Evolutionary conservation across 2,888 invertebrate species (phyloP), one percentile per base, ranked within the genome.

Genomic region (Psylliodes chrysocephalus): DNA sequence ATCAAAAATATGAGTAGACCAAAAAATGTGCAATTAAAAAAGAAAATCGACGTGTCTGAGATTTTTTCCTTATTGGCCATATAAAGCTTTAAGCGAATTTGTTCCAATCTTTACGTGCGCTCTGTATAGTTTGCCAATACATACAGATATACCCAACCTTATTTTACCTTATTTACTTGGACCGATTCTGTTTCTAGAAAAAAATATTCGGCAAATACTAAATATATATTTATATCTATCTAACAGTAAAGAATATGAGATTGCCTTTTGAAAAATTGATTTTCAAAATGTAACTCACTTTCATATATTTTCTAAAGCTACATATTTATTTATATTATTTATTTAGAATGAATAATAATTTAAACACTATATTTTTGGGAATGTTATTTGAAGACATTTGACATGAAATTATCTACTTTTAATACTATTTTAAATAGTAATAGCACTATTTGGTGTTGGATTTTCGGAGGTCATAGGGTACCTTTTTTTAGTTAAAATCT

Each of bases 151-250:
- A n/a, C n/a, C n/a, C n/a, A n/a, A n/a, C n/a, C n/a, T n/a, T n/a
- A n/a, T n/a, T n/a, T n/a, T n/a, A n/a, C n/a, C n/a, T n/a, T n/a
- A n/a, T n/a, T n/a, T n/a, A n/a, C n/a, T n/a, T n/a, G n/a, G n/a
- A n/a, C n/a, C n/a, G n/a, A n/a, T n/a, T n/a, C 4, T 12, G 4
- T 28, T 12, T 19, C n/a, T 19, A 17, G 17, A 47, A 47, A 10
- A 47, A 25, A 47, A 25, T 47, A 25, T 25, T 19, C 14, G n/a
- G 25, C 22, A 12, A 47, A 22, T 25, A 22, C 28, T 49, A 49
- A 49, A 49, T 49, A 49, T 46, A 18, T 42, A 47, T 47, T 10
- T 25, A n/a, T 25, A 25, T 49, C 49, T 49, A 49, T 25, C 49
- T 49, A 49, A 49, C 49, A 49, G 28, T 49, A 25, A 49, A 12